Evolutionary conservation across 2,888 invertebrate species (phyloP).

Genomic region (Leptothorax acervorum): DNA sequence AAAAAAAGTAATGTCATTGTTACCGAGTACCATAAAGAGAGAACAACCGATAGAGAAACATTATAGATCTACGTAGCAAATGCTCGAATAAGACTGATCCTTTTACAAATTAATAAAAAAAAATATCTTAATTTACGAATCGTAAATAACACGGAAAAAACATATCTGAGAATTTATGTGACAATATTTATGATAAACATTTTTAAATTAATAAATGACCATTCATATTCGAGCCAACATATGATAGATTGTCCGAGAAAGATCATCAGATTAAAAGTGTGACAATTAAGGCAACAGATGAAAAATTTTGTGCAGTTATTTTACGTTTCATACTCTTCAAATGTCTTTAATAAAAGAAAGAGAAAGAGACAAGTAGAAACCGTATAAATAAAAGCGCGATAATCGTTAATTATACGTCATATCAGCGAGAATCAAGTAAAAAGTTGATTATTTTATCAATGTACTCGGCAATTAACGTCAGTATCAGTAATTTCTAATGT

Average conservation of each 20-base stretch:
- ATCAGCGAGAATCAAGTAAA: constrained; percentile 10
- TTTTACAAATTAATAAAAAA: not conserved
- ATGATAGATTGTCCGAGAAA: not conserved
- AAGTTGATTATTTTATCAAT: constrained; percentile 6
- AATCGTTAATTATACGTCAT: constrained; percentile 1
- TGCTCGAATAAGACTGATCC: constrained; percentile 29
- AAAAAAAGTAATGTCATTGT: constrained; percentile 57
- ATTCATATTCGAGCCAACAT: constrained; percentile 6
- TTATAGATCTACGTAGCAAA: constrained; percentile 1
- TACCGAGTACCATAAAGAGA: constrained; percentile 72
- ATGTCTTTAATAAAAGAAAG: constrained; percentile 3
- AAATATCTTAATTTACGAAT: constrained; percentile 1
- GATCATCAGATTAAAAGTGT: constrained; percentile 11
- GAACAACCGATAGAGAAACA: constrained; percentile 67
- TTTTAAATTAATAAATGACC: not conserved
- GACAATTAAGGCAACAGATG: constrained; percentile 13
- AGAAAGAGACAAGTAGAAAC: constrained; percentile 16
- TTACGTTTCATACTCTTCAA: not conserved
- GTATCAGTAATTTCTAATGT: constrained; percentile 31
- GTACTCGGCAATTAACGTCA: not conserved
- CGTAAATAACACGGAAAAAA: not conserved
- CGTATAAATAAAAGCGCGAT: not conserved
- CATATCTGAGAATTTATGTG: not conserved
- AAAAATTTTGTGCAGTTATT: constrained; percentile 13
- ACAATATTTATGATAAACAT: constrained; percentile 17